Evolutionary conservation across 2,888 invertebrate species (phyloP).

Genomic region (Dryocosmus kuriphilus): DNA sequence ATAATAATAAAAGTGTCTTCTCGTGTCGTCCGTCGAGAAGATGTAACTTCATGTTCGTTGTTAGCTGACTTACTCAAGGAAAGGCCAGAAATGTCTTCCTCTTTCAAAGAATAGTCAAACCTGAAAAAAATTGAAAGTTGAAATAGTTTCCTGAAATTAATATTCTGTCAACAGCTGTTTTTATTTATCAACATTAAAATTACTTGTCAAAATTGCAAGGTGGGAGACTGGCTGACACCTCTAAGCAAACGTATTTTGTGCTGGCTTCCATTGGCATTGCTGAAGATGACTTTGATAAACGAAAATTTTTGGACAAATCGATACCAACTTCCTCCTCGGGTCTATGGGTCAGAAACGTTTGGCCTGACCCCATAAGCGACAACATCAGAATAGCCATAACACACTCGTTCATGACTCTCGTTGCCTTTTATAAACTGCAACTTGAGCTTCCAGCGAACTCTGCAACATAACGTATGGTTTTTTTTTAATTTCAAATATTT

Average conservation of each 20-base stretch:
- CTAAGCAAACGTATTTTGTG: slow-evolving; percentile 20
- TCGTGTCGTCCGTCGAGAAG: not conserved
- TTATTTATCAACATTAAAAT: not conserved
- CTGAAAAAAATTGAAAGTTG: not conserved
- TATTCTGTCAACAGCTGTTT: not conserved
- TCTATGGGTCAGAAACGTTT: slow-evolving; percentile 33
- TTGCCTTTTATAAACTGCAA: slow-evolving; percentile 34
- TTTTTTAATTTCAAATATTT: not conserved
- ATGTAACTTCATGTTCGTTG: slow-evolving; percentile 13
- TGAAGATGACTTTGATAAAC: not conserved
- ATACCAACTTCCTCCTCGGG: slow-evolving; percentile 12
- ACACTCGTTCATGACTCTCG: slow-evolving; percentile 35
- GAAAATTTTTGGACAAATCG: slow-evolving; percentile 6
- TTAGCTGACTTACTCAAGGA: not conserved
- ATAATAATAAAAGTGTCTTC: slow-evolving; percentile 7
- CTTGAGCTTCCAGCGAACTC: slow-evolving; percentile 38
- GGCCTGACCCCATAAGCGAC: slow-evolving; percentile 34
- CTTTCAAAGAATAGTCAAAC: not conserved
- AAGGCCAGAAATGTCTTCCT: not conserved
- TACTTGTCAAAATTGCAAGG: slow-evolving; percentile 32
- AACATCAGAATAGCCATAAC: slow-evolving; percentile 30
- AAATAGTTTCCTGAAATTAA: not conserved
- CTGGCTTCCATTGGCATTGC: not conserved
- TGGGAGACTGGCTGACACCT: slow-evolving; percentile 9
- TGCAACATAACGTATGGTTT: slow-evolving; percentile 22